Percentiles rank a stretch among this genome's conserved stretches.
These are phyloP conservation scores for Gastracanthus pulcherrimus DNA, from an alignment of 2,888 invertebrate genomes.

Conservation along the genomic window DNA sequence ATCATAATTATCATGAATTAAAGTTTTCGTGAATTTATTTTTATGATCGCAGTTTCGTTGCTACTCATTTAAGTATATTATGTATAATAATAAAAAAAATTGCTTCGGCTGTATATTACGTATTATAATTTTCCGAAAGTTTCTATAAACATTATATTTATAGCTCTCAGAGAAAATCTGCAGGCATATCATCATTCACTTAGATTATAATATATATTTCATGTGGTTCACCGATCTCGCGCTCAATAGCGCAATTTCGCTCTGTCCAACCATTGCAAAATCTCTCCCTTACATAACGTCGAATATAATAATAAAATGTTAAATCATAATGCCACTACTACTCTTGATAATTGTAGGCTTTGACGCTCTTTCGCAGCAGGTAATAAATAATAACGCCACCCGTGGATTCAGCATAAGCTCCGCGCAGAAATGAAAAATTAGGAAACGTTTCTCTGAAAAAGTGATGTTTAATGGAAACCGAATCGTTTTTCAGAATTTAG, in stretches of 20 bases:
- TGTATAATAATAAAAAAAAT: background rate
- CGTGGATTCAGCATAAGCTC: no score
- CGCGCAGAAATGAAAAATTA: no score
- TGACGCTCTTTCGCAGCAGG: background rate
- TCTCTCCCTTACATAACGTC: constrained; percentile 14
- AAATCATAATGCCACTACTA: constrained; percentile 14
- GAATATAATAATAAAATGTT: constrained; percentile 32
- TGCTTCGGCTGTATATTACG: background rate
- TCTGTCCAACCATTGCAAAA: constrained; percentile 8
- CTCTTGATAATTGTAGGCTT: constrained; percentile 28
- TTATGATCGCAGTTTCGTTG: background rate
- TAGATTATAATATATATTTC: constrained; percentile 30
- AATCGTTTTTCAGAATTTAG: no score
- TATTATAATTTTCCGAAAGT: constrained; percentile 1
- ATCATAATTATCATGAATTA: background rate
- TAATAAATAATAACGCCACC: constrained; percentile 9
- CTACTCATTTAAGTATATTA: background rate
- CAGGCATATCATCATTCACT: constrained; percentile 25
- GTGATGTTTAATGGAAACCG: no score
- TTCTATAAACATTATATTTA: background rate
- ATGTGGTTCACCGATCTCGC: constrained; percentile 38
- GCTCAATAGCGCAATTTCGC: background rate
- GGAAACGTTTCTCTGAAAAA: no score
- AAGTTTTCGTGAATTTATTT: background rate
- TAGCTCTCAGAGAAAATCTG: background rate